Percentiles rank a stretch among this genome's conserved stretches.
Evolutionary conservation across 2,797 vertebrate species (phyloP).

Genomic region (Diceros bicornis): DNA sequence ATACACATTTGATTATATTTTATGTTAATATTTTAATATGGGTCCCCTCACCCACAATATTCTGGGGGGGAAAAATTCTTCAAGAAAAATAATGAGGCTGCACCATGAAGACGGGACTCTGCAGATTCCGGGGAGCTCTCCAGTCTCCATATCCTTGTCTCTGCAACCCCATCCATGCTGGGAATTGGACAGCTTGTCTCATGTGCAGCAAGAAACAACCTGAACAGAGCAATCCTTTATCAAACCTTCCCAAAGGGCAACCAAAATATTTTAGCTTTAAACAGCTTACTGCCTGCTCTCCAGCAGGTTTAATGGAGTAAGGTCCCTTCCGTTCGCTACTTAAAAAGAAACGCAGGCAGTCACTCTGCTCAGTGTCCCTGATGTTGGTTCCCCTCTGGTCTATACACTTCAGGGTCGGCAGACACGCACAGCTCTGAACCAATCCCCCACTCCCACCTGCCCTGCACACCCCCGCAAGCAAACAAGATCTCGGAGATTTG

Average conservation of each 20-base stretch:
- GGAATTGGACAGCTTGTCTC: background rate
- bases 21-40: background rate
- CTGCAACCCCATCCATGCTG: background rate
- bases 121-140: background rate
- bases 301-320: background rate
- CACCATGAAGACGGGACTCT: background rate
- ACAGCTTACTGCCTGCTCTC: background rate
- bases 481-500: background rate
- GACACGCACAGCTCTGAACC: background rate
- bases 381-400: background rate
- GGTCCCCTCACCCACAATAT: background rate
- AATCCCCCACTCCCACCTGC: background rate
- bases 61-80: background rate
- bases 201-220: background rate
- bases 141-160: background rate
- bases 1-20: background rate
- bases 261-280: background rate
- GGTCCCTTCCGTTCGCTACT: background rate
- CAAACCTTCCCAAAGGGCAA: background rate
- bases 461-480: background rate
- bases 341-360: background rate
- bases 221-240: background rate
- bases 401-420: background rate
- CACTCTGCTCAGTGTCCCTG: rapidly evolving
- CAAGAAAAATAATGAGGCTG: background rate